These are phyloP conservation scores for Characodon lateralis DNA, from an alignment of 2,797 vertebrate genomes.

Conservation along the genomic window DNA sequence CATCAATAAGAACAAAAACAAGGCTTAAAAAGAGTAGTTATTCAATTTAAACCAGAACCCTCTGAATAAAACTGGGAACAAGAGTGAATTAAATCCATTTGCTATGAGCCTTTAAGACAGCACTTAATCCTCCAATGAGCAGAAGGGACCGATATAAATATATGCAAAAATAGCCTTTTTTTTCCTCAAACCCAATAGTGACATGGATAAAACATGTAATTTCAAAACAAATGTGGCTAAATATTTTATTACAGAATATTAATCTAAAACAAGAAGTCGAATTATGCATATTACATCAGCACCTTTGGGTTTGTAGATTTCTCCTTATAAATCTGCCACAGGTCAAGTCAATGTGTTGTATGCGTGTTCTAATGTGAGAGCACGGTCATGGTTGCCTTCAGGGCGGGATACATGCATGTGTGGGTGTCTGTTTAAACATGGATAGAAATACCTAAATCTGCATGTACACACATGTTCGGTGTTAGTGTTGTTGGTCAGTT, in stretches of 20 bases:
- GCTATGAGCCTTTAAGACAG: constrained; percentile 13
- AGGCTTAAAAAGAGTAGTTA: neutral
- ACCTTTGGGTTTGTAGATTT: constrained; percentile 1
- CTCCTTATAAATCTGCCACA: constrained; percentile 5
- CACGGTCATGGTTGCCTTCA: constrained; percentile 41
- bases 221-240: neutral
- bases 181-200: neutral
- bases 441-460: constrained; percentile 1
- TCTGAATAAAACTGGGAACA: constrained; percentile 5
- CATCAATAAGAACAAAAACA: neutral
- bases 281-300: neutral
- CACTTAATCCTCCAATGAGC: constrained; percentile 20
- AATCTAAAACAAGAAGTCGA: neutral
- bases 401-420: constrained; percentile 19
- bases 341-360: constrained; percentile 2
- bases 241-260: neutral
- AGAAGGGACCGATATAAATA: neutral
- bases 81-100: constrained; percentile 3
- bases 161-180: neutral
- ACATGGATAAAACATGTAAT: neutral
- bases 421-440: constrained; percentile 15
- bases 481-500: constrained; percentile 25
- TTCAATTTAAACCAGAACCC: neutral
- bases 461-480: constrained; percentile 12
- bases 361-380: constrained; percentile 13